Percentiles rank a stretch among this genome's conserved stretches.
Conservation (phyloP, 2,113 vertebrate genomes). For the Macrotus californicus region DNA sequence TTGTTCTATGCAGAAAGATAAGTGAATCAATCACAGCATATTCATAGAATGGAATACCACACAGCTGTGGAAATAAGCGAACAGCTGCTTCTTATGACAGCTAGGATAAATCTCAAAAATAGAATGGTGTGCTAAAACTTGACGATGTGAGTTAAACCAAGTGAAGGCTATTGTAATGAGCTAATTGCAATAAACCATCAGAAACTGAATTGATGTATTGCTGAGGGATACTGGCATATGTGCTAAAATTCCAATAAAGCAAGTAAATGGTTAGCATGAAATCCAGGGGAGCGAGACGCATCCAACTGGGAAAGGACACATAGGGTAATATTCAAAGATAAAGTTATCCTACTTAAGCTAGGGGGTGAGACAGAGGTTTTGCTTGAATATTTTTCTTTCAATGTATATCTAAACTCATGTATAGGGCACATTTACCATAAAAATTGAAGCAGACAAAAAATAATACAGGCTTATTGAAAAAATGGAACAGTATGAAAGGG, state of each 20-base stretch:
- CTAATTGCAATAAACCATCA: background rate
- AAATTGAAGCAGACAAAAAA: background rate
- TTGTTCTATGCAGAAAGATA: background rate
- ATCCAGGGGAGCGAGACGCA: background rate
- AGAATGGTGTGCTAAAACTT: background rate
- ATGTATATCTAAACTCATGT: background rate
- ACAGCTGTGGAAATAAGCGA: background rate
- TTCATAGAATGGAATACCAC: background rate
- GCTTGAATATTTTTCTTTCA: background rate
- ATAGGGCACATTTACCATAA: background rate
- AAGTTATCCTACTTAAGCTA: background rate
- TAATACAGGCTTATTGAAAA: background rate
- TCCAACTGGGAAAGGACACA: background rate
- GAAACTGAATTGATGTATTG: background rate
- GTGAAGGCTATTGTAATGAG: background rate
- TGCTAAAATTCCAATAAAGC: background rate
- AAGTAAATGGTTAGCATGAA: background rate
- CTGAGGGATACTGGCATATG: background rate
- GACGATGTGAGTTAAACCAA: background rate
- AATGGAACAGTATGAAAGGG: background rate
- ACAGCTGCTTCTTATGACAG: background rate
- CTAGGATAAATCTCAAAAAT: background rate
- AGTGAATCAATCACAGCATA: background rate
- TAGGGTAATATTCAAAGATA: background rate
- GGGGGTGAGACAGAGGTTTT: background rate